These are phyloP conservation scores for Stratiomys singularior DNA, from an alignment of 2,888 invertebrate genomes.

Conservation along the genomic window DNA sequence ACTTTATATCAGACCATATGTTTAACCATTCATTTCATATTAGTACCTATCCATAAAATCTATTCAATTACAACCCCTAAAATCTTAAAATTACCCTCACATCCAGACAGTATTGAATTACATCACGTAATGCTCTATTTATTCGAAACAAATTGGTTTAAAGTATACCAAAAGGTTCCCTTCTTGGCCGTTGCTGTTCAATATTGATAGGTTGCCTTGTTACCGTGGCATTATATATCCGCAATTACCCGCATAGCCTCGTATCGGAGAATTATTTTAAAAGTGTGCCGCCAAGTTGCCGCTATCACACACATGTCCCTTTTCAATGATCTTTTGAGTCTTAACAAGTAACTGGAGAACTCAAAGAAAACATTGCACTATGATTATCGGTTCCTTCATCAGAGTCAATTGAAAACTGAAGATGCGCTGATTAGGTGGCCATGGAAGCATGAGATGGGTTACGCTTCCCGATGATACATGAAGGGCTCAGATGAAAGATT, in stretches of 20 bases:
- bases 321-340: neutral
- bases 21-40: neutral
- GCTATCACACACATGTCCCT: constrained; percentile 12
- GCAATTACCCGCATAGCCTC: constrained; percentile 39
- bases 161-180: neutral
- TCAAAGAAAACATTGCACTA: neutral
- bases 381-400: constrained; percentile 39
- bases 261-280: neutral
- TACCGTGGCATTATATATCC: neutral
- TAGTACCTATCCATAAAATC: neutral
- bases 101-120: constrained; percentile 22
- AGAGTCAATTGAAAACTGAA: constrained; percentile 42
- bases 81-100: constrained; percentile 23
- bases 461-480: constrained; percentile 22
- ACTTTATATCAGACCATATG: too few species aligned
- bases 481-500: constrained; percentile 33
- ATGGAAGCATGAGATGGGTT: neutral
- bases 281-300: constrained; percentile 19
- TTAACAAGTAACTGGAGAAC: neutral
- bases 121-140: constrained; percentile 37
- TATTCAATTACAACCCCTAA: neutral
- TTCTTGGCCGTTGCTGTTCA: neutral
- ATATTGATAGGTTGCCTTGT: neutral
- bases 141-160: constrained; percentile 40
- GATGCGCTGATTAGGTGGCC: constrained; percentile 33